phyloP scores from a whole-genome alignment of 2,888 invertebrate species.

The Protonemura montana region DNA sequence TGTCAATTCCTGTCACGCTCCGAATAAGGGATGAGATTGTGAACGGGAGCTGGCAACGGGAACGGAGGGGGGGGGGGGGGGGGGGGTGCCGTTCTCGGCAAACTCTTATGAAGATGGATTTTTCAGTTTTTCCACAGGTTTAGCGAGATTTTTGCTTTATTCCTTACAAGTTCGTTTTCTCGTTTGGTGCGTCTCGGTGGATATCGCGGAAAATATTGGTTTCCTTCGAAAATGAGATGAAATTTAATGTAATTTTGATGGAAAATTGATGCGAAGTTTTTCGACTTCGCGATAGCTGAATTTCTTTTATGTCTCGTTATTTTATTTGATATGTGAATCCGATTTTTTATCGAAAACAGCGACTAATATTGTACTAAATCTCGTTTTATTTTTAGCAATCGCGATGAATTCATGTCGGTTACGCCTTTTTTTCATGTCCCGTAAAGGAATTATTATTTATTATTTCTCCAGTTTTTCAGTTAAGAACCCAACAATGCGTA shows the following conservation, averaged over 20 bases:
- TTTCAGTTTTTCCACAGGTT: constrained; percentile 28
- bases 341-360: no score
- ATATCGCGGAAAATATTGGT: not conserved
- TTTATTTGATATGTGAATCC: no score
- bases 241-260: not conserved
- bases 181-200: not conserved
- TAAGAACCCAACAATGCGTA: no score
- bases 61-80: not conserved
- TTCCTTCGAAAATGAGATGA: not conserved
- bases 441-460: no score
- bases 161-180: constrained; percentile 25
- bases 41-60: not conserved
- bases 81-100: not conserved
- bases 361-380: no score
- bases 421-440: no score
- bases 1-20: not conserved
- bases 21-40: not conserved
- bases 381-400: no score
- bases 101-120: constrained; percentile 24
- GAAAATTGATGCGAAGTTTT: no score
- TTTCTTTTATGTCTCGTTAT: no score
- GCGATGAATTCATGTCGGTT: no score
- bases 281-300: no score
- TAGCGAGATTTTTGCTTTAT: not conserved
- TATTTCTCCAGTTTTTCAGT: no score